Evolutionary conservation across 2,797 vertebrate species (phyloP).

Genomic region (Sebastes iracundus): DNA sequence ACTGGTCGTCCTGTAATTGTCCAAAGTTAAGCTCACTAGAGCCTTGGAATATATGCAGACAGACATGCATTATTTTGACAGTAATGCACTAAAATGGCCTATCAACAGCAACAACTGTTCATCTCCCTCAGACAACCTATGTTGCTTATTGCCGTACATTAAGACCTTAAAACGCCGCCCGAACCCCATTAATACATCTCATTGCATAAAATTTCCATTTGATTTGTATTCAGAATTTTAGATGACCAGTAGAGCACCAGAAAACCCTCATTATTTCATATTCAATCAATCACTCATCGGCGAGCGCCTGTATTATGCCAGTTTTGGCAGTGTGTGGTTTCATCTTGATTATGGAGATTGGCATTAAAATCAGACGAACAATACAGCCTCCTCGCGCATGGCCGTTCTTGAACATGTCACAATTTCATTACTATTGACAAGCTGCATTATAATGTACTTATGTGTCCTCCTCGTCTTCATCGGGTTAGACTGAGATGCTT

Average conservation of each 20-base stretch:
- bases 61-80: conserved; percentile 86
- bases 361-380: conserved; percentile 81
- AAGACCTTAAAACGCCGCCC: conserved; percentile 82
- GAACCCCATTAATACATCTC: conserved; percentile 85
- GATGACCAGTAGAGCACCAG: conserved; percentile 82
- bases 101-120: conserved; percentile 85
- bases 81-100: conserved; percentile 85
- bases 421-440: conserved; percentile 86
- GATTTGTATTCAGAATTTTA: conserved; percentile 87
- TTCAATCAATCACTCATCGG: conserved; percentile 88
- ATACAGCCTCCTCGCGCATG: conserved; percentile 65
- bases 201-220: conserved; percentile 89
- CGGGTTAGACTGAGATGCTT: conserved; percentile 57
- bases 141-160: conserved; percentile 85
- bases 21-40: conserved; percentile 73
- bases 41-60: conserved; percentile 72
- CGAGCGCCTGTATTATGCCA: conserved; percentile 68
- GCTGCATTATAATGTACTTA: conserved; percentile 86
- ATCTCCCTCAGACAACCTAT: conserved; percentile 81
- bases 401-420: conserved; percentile 77
- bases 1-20: conserved; percentile 60
- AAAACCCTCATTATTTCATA: conserved; percentile 88
- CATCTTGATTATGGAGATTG: conserved; percentile 89
- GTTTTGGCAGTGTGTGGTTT: conserved; percentile 76
- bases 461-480: conserved; percentile 70